These are phyloP conservation scores for Polymixis lichenea DNA, from an alignment of 2,888 invertebrate genomes.

Conservation along the genomic window DNA sequence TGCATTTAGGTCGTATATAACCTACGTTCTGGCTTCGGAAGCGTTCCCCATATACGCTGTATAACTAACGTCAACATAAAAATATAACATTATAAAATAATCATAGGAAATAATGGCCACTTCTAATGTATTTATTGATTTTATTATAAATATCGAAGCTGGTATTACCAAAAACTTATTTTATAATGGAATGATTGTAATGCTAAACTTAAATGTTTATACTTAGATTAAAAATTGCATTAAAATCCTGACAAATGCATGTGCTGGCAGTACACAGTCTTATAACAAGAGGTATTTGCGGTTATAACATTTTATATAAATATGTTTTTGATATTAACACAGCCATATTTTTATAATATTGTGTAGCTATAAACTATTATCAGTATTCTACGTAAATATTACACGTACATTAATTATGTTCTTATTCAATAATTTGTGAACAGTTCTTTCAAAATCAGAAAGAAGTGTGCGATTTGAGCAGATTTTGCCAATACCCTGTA, in stretches of 20 bases:
- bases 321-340: slow-evolving; percentile 89
- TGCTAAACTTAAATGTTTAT: slow-evolving; percentile 59
- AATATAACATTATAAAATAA: slow-evolving; percentile 58
- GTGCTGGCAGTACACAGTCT: slow-evolving; percentile 82
- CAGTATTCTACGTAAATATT: slow-evolving; percentile 71
- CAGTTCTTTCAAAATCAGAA: slow-evolving; percentile 70
- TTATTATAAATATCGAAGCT: slow-evolving; percentile 65
- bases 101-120: slow-evolving; percentile 71
- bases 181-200: slow-evolving; percentile 68
- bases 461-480: slow-evolving; percentile 78
- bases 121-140: slow-evolving; percentile 57
- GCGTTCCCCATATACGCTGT: too few species aligned
- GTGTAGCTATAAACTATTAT: slow-evolving; percentile 71
- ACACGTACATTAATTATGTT: slow-evolving; percentile 60
- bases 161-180: slow-evolving; percentile 62
- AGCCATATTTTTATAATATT: slow-evolving; percentile 84
- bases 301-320: slow-evolving; percentile 83
- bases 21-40: too few species aligned
- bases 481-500: slow-evolving; percentile 80
- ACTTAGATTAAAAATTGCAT: slow-evolving; percentile 60
- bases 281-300: slow-evolving; percentile 88
- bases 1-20: too few species aligned
- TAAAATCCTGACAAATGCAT: slow-evolving; percentile 75
- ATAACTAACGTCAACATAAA: slow-evolving; percentile 52
- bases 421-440: slow-evolving; percentile 73